These are phyloP conservation scores for Hydrophis major DNA, from an alignment of 2,797 vertebrate species.

Conservation along the genomic window DNA sequence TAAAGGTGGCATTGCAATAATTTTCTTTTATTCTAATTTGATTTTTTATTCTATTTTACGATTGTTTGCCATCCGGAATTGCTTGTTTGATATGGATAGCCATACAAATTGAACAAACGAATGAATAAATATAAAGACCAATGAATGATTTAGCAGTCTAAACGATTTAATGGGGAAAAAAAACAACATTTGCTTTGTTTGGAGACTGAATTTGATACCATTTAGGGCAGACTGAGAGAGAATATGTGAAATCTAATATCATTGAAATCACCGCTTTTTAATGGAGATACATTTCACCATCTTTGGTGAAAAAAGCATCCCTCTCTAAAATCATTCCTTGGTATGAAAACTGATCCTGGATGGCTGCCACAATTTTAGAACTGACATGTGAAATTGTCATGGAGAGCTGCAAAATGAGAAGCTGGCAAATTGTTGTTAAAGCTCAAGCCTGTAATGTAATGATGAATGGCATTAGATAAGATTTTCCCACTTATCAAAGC, in stretches of 20 bases:
- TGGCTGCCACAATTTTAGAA: neutral
- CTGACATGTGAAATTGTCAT: neutral
- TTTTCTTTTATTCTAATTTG: neutral
- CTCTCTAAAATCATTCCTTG: neutral
- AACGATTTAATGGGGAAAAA: neutral
- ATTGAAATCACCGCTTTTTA: slow-evolving; percentile 3
- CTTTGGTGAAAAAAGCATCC: neutral
- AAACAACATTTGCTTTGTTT: neutral
- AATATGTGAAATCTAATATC: neutral
- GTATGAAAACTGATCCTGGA: neutral
- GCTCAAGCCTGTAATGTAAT: neutral
- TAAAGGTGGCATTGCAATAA: neutral
- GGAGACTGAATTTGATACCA: neutral
- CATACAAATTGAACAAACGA: neutral
- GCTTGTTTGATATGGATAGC: neutral
- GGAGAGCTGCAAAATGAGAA: neutral
- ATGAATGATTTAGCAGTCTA: neutral
- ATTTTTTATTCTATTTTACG: neutral
- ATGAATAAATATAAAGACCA: neutral
- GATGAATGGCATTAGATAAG: slow-evolving; percentile 9
- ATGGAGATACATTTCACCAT: neutral
- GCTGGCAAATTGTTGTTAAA: neutral
- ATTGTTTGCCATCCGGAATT: neutral
- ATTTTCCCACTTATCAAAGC: neutral
- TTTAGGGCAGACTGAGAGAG: neutral